Evolutionary conservation across 1,140 invertebrate species (phyloP).

Genomic region (Procambarus virginalis): DNA sequence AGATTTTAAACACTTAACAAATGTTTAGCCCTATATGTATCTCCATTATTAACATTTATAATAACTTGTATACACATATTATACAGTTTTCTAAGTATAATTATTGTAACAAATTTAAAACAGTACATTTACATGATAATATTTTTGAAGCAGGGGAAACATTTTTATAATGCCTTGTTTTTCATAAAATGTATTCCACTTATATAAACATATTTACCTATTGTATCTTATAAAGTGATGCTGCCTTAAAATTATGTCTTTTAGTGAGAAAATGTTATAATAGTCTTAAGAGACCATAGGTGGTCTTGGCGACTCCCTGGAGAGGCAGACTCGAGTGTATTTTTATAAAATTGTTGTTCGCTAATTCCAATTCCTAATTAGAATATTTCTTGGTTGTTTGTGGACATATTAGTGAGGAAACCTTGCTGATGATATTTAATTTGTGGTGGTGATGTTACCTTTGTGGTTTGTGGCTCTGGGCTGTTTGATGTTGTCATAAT

Average conservation of each 20-base stretch:
- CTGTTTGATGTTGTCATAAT: too few relatives aligned
- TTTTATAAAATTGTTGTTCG: neutral
- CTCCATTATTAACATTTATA: neutral
- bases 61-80: neutral
- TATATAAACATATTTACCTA: neutral
- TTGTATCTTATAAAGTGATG: neutral
- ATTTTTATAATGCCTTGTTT: neutral
- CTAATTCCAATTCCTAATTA: neutral
- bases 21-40: neutral
- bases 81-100: neutral
- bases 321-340: neutral
- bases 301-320: neutral
- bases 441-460: neutral
- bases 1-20: neutral
- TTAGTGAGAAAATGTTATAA: neutral
- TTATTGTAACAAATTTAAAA: constrained; percentile 14
- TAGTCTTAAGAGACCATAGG: neutral
- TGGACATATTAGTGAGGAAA: neutral
- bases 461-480: too few relatives aligned
- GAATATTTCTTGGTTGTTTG: neutral
- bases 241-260: neutral
- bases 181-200: neutral
- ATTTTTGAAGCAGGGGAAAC: neutral
- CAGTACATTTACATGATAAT: constrained; percentile 16
- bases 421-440: neutral